Evolutionary conservation across 2,797 vertebrate species (phyloP).

Genomic region (Myotis pilosus): DNA sequence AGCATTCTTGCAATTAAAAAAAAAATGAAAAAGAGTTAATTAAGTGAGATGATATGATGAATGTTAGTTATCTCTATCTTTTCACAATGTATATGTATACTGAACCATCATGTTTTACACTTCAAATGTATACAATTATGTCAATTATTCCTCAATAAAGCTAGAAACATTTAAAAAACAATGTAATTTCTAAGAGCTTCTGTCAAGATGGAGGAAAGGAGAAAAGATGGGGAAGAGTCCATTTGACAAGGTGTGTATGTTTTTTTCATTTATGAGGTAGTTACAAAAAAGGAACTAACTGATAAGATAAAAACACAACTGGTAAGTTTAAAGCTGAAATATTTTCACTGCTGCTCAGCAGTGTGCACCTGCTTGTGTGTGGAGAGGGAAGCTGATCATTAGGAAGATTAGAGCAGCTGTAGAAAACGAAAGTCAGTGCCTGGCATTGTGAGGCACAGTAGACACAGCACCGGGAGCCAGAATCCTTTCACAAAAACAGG

Average conservation of each 20-base stretch:
- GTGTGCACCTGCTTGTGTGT: fast-evolving
- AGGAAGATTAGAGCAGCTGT: not conserved
- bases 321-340: not conserved
- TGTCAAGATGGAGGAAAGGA: not conserved
- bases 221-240: not conserved
- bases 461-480: not conserved
- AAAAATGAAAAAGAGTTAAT: not conserved
- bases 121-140: not conserved
- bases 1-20: not conserved
- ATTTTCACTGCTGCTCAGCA: not conserved
- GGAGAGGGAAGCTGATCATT: not conserved
- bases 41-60: not conserved
- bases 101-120: not conserved
- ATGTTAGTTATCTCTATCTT: not conserved
- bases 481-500: not conserved
- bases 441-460: fast-evolving
- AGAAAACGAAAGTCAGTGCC: not conserved
- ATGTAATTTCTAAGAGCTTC: not conserved
- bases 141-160: not conserved
- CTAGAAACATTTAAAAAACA: not conserved
- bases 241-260: not conserved
- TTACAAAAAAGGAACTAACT: not conserved
- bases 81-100: not conserved
- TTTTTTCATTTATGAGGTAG: not conserved
- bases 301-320: not conserved